Evolutionary conservation across 2,888 invertebrate genomes (phyloP).

Genomic region (Diachrysia chrysitis): DNA sequence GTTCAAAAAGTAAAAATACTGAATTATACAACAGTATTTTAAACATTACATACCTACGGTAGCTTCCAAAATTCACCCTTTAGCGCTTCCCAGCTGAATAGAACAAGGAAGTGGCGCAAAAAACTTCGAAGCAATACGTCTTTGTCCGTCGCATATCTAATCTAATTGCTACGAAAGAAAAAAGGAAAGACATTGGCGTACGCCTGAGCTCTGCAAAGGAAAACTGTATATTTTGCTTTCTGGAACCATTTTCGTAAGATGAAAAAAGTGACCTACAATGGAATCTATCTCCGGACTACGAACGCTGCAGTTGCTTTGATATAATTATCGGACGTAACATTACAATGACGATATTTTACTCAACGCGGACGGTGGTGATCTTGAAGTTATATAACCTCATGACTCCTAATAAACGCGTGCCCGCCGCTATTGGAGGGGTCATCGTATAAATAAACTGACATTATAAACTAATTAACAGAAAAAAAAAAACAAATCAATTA

Average conservation of each 20-base stretch:
- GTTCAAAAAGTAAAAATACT: too few relatives aligned
- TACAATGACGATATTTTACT: neutral
- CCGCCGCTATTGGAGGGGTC: too few relatives aligned
- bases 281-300: too few relatives aligned
- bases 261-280: neutral
- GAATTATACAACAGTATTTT: neutral
- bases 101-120: neutral
- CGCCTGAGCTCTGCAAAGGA: neutral
- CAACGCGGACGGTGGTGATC: neutral
- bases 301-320: neutral
- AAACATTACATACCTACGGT: neutral
- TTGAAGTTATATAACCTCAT: neutral
- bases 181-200: neutral
- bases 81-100: neutral
- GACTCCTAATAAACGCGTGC: too few relatives aligned
- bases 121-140: slow-evolving; percentile 2
- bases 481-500: too few relatives aligned
- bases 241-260: neutral
- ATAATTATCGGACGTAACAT: neutral
- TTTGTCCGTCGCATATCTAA: slow-evolving; percentile 1
- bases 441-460: too few relatives aligned
- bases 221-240: neutral
- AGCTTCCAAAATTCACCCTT: neutral
- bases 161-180: neutral
- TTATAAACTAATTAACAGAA: too few relatives aligned